phyloP scores from a whole-genome alignment of 2,113 vertebrate genomes.

The Datnioides undecimradiatus region DNA sequence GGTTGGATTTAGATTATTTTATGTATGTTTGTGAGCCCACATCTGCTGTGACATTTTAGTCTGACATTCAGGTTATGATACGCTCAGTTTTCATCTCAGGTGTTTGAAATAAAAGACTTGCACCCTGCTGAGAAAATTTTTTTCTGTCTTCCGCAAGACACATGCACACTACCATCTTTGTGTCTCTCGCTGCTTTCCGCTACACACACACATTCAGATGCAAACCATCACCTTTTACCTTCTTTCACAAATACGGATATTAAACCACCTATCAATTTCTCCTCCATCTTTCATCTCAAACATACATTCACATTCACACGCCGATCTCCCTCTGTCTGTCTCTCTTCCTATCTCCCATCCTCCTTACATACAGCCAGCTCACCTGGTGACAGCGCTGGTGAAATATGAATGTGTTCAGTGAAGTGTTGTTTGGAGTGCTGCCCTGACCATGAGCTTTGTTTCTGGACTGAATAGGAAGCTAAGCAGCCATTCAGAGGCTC shows the following conservation, averaged over 20 bases:
- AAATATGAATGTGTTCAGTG: slow-evolving; percentile 75
- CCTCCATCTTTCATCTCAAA: slow-evolving; percentile 57
- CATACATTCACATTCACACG: slow-evolving; percentile 47
- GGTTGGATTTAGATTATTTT: slow-evolving; percentile 46
- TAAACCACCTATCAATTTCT: slow-evolving; percentile 69
- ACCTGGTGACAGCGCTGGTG: slow-evolving; percentile 61
- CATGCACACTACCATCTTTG: background rate
- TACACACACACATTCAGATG: slow-evolving; percentile 50
- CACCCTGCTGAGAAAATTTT: slow-evolving; percentile 62
- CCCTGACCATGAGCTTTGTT: slow-evolving; percentile 70
- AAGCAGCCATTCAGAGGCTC: slow-evolving; percentile 48
- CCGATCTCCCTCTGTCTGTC: background rate
- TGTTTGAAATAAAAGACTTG: slow-evolving; percentile 46
- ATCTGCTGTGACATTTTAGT: slow-evolving; percentile 62
- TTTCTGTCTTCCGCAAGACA: slow-evolving; percentile 20
- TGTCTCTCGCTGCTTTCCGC: background rate
- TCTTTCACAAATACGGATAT: slow-evolving; percentile 73
- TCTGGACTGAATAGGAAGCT: slow-evolving; percentile 44
- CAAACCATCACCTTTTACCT: slow-evolving; percentile 44
- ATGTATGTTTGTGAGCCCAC: background rate
- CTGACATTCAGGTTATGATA: slow-evolving; percentile 55
- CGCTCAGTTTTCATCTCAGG: slow-evolving; percentile 45
- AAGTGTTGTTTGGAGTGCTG: slow-evolving; percentile 72
- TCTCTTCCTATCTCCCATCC: slow-evolving; percentile 28
- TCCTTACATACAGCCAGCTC: slow-evolving; percentile 30